These are phyloP conservation scores for Danio kyathit DNA, from an alignment of 2,797 vertebrate genomes.

Conservation along the genomic window DNA sequence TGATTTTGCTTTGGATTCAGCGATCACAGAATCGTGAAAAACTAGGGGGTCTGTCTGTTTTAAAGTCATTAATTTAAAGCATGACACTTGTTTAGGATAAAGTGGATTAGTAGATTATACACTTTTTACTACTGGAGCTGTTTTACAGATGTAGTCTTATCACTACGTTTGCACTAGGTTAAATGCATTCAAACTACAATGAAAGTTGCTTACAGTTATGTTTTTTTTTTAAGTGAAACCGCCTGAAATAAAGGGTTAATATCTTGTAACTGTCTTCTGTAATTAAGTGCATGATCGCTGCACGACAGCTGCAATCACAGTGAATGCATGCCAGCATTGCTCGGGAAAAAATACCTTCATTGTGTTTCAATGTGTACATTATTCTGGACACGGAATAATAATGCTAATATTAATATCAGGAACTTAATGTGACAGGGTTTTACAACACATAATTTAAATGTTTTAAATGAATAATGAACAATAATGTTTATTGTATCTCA, in stretches of 20 bases:
- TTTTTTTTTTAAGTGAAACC: too few species aligned
- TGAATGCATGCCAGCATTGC: background rate
- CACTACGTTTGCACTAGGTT: too few species aligned
- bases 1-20: too few species aligned
- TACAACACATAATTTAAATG: background rate
- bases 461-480: background rate
- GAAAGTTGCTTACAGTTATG: background rate
- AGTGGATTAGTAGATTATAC: too few species aligned
- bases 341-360: background rate
- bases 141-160: too few species aligned
- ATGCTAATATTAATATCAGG: background rate
- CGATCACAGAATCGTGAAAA: too few species aligned
- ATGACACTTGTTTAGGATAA: too few species aligned
- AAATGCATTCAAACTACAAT: background rate
- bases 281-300: background rate
- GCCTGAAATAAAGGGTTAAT: background rate
- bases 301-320: background rate
- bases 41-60: too few species aligned
- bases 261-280: background rate
- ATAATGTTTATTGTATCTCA: background rate
- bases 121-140: too few species aligned
- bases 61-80: too few species aligned
- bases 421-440: background rate
- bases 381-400: too few species aligned
- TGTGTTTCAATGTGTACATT: background rate